These are phyloP conservation scores for Aurelia coerulea DNA, from an alignment of 30 jellyfish, hydroid and myxozoan genomes.

Conservation along the genomic window DNA sequence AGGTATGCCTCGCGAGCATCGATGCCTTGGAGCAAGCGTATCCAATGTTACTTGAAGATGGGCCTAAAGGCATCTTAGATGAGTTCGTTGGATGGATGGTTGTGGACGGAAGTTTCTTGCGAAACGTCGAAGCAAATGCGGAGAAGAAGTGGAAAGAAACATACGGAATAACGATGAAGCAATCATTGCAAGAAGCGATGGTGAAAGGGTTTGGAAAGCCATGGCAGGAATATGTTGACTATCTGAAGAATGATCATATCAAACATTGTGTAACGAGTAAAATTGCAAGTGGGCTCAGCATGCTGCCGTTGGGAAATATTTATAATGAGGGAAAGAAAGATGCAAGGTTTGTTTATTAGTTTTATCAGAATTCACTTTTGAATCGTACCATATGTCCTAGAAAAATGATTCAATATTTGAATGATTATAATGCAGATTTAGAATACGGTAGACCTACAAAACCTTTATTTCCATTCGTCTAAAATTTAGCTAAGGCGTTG, in stretches of 20 bases:
- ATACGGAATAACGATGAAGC: constrained; percentile 30
- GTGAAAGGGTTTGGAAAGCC: constrained; percentile 80
- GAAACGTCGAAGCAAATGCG: constrained; percentile 9
- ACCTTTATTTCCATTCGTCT: too few relatives aligned
- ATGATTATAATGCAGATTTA: too few relatives aligned
- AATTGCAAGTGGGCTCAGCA: constrained; percentile 81
- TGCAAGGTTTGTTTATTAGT: constrained; percentile 25
- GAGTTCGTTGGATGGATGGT: constrained; percentile 43
- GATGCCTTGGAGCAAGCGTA: constrained; percentile 63
- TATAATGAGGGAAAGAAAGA: constrained; percentile 60
- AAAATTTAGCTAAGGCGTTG: too few relatives aligned
- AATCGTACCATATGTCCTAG: too few relatives aligned
- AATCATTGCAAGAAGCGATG: constrained; percentile 62
- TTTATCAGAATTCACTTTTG: background rate
- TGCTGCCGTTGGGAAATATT: constrained; percentile 69
- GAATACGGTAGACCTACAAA: too few relatives aligned
- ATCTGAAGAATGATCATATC: constrained; percentile 65
- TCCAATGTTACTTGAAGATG: constrained; percentile 34
- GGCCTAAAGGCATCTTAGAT: constrained; percentile 56
- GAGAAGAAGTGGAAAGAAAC: constrained; percentile 51
- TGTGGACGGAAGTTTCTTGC: constrained; percentile 11
- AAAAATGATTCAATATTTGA: too few relatives aligned
- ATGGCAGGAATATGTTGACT: constrained; percentile 70
- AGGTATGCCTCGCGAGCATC: constrained; percentile 53
- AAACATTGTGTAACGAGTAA: constrained; percentile 68